Evolutionary conservation across 1,140 invertebrate species (phyloP).

Genomic region (Cataglyphis hispanica): DNA sequence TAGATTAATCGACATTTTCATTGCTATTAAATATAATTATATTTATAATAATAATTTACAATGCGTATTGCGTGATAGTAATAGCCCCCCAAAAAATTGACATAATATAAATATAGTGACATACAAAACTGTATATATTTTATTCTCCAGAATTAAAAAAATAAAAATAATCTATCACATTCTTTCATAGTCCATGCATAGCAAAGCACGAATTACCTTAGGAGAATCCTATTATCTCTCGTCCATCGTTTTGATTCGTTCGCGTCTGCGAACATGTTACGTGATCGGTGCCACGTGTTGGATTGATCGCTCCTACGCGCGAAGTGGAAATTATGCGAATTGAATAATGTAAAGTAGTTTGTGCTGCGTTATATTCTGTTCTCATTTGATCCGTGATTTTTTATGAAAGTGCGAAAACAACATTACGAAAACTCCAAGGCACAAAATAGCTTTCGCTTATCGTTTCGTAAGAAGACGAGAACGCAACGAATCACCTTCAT

Average conservation of each 20-base stretch:
- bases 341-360: neutral
- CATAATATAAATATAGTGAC: neutral
- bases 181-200: neutral
- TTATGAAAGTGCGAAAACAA: neutral
- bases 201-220: conserved; percentile 80
- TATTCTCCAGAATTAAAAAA: neutral
- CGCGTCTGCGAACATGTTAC: conserved; percentile 84
- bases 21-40: neutral
- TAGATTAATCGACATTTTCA: conserved; percentile 2
- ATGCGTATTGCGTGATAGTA: neutral
- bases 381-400: conserved; percentile 21
- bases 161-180: neutral
- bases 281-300: conserved; percentile 40
- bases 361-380: neutral
- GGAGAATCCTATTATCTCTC: conserved; percentile 82
- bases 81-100: neutral
- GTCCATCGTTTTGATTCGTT: conserved; percentile 85
- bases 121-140: neutral
- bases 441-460: neutral
- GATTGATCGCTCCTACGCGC: conserved; percentile 36
- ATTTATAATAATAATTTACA: conserved; percentile 8
- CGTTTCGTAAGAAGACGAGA: neutral
- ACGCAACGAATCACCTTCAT: neutral
- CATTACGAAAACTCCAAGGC: neutral
- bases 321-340: conserved; percentile 10